Evolutionary conservation across 2,113 vertebrate genomes (phyloP).

Genomic region (Pipa parva): DNA sequence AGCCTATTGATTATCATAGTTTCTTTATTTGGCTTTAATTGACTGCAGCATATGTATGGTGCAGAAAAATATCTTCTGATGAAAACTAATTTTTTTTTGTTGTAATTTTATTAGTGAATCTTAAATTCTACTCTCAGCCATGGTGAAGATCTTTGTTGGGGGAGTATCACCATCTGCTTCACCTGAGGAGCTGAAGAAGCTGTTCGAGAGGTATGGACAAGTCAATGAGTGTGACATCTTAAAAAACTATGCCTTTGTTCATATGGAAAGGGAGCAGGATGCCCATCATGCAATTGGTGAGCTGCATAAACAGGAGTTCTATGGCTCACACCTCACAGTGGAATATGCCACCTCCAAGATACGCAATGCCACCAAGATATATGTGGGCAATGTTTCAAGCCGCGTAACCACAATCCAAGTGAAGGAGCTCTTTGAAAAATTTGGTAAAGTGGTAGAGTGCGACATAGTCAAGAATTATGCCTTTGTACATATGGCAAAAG

Average conservation of each 20-base stretch:
- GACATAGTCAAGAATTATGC: constrained; percentile 66
- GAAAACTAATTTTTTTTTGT: not conserved
- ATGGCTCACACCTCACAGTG: constrained; percentile 59
- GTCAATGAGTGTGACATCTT: constrained; percentile 64
- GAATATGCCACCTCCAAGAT: constrained; percentile 64
- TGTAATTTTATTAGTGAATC: not conserved
- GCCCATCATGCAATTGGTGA: constrained; percentile 57
- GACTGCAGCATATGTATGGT: not conserved
- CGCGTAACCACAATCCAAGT: constrained; percentile 58
- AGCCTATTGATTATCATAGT: too few relatives aligned
- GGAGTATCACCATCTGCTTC: constrained; percentile 57
- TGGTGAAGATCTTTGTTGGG: constrained; percentile 67
- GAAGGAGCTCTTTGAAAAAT: constrained; percentile 61
- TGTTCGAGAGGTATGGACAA: constrained; percentile 60
- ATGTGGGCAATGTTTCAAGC: constrained; percentile 62
- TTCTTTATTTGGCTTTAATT: not conserved
- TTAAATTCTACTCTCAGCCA: constrained; percentile 13
- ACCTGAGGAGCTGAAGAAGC: constrained; percentile 53
- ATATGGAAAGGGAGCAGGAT: constrained; percentile 62
- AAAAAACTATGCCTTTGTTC: constrained; percentile 64
- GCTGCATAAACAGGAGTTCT: constrained; percentile 59
- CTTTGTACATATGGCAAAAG: constrained; percentile 66
- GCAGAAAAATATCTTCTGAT: not conserved
- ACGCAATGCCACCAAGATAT: constrained; percentile 65
- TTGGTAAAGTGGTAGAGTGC: constrained; percentile 62